Percentiles rank a stretch among this genome's conserved stretches.
Conservation (phyloP, 1,140 invertebrate species). For the Magallana ariakensis region DNA sequence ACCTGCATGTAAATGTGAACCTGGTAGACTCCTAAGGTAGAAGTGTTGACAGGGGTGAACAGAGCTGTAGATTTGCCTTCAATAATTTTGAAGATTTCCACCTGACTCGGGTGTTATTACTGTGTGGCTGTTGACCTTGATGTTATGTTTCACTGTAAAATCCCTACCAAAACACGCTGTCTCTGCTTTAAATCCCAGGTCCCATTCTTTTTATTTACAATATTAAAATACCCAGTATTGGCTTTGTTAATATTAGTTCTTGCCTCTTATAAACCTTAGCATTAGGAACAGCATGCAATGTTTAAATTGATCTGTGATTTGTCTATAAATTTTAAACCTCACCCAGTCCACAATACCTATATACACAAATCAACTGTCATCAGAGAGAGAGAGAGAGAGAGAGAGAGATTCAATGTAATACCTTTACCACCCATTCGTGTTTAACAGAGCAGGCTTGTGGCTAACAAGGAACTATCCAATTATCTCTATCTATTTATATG, state of each 20-base stretch:
- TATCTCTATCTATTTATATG: not conserved
- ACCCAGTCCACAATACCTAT: not conserved
- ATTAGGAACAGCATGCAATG: slow-evolving; percentile 20
- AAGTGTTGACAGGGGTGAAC: too few species aligned
- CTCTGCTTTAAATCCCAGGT: not conserved
- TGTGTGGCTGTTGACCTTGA: too few species aligned
- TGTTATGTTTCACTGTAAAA: not conserved
- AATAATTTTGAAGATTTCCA: too few species aligned
- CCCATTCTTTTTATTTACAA: not conserved
- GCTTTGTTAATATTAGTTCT: slow-evolving; percentile 19
- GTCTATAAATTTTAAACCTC: slow-evolving; percentile 10
- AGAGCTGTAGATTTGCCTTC: too few species aligned
- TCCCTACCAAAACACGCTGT: not conserved
- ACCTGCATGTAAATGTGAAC: too few species aligned
- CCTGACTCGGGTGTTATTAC: too few species aligned
- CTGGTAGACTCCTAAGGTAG: too few species aligned
- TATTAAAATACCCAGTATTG: not conserved
- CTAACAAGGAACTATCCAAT: not conserved
- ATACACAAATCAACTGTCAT: slow-evolving; percentile 10
- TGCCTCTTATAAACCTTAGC: not conserved
- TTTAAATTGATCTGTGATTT: slow-evolving; percentile 23
- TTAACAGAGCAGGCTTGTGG: slow-evolving; percentile 10
- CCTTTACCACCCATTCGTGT: slow-evolving; percentile 1
- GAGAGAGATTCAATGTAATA: not conserved
- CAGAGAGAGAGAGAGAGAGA: not conserved